Conservation (phyloP, 1,140 invertebrate species). For the Pogonus chalceus region DNA sequence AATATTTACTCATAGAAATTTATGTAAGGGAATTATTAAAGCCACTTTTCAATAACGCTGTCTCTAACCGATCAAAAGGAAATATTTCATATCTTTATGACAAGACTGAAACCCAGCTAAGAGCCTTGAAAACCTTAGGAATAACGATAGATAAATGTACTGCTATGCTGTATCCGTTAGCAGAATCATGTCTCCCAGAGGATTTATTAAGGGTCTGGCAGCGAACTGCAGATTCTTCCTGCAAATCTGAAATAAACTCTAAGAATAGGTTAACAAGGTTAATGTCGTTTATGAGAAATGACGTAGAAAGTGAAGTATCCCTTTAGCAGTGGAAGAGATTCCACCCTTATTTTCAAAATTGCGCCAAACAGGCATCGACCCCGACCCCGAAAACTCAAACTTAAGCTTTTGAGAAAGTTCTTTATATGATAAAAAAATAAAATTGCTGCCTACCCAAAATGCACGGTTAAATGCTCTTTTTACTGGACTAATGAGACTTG, state of each 20-base stretch:
- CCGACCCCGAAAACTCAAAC: too few species aligned
- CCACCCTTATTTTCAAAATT: conserved; percentile 30
- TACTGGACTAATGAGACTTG: too few species aligned
- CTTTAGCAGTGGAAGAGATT: background rate
- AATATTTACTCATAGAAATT: conserved; percentile 26
- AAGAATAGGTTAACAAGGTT: background rate
- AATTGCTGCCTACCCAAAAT: too few species aligned
- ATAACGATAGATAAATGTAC: conserved; percentile 26
- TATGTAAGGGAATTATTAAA: conserved; percentile 28
- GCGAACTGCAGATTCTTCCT: conserved; percentile 4
- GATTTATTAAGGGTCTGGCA: conserved; percentile 25
- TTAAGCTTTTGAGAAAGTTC: conserved; percentile 33
- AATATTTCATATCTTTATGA: conserved; percentile 10
- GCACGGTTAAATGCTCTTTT: too few species aligned
- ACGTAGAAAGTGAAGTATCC: background rate
- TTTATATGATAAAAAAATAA: too few species aligned
- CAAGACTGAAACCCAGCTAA: conserved; percentile 18
- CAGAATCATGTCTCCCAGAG: conserved; percentile 26
- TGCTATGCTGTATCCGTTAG: conserved; percentile 25
- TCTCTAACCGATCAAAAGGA: background rate
- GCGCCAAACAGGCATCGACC: conserved; percentile 25
- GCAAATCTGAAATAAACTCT: background rate
- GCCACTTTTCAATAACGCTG: conserved; percentile 14
- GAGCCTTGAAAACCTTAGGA: conserved; percentile 26
- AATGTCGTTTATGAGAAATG: background rate